Conservation (phyloP, 2,113 vertebrate genomes). For the Emydura subglobosa region DNA sequence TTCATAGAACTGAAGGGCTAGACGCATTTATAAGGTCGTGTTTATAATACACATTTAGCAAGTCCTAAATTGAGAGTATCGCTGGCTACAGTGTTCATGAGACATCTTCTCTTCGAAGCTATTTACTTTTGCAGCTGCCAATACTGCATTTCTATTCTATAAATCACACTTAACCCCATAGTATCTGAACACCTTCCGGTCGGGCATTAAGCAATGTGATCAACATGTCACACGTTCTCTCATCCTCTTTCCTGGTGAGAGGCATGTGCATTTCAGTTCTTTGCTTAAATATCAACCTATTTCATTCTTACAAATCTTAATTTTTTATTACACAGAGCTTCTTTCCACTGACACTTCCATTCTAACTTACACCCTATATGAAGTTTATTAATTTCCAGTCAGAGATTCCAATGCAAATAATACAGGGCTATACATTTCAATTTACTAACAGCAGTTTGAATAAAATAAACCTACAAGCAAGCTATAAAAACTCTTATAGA, state of each 20-base stretch:
- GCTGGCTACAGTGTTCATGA: neutral
- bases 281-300: neutral
- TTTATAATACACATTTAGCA: neutral
- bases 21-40: neutral
- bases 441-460: neutral
- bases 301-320: neutral
- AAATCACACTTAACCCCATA: neutral
- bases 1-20: fast-evolving
- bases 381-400: neutral
- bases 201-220: neutral
- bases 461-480: neutral
- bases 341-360: neutral
- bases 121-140: neutral
- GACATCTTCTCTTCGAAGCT: neutral
- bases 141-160: neutral
- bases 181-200: neutral
- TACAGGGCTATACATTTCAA: slow-evolving; percentile 8
- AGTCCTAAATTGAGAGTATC: neutral
- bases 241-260: neutral
- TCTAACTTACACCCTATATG: neutral
- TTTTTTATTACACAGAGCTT: neutral
- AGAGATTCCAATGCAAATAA: slow-evolving; percentile 20
- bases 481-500: neutral
- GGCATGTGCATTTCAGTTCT: fast-evolving
- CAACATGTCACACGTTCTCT: neutral